Evolutionary conservation across 1,140 invertebrate species (phyloP), one percentile per base, ranked within the genome.

Genomic region (Bombus superbus): DNA sequence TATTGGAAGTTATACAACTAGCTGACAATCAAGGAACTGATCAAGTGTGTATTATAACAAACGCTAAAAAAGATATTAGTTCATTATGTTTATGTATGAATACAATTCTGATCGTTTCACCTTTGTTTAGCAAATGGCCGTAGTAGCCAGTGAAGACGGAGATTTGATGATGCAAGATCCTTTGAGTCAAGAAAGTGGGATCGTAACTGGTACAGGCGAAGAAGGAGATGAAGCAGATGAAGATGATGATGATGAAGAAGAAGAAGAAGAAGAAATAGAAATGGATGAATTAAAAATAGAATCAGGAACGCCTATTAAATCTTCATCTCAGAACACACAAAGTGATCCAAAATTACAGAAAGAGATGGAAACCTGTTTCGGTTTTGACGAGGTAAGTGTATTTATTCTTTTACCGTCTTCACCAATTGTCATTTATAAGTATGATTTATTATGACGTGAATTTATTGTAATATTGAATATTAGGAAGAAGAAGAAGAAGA

Each of bases 281-380:
- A 91, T 93, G 53, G 86, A 91, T 0, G 92, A 94, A 15, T 88
- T 95, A n/a, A 95, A 95, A 89, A 82, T 94, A 18, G 94, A 94
- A 79, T 57, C 88, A 9, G 82, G 80, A 80, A 81, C 90, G 22
- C 81, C 87, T 35, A 74, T 40, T 18, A 93, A 92, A 90, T 78
- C 64, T 66, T 66, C 86, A 4, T 76, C 66, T 80, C 94, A 93
- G 90, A 92, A 83, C 84, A 93, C 86, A 90, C 95, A 92, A 94
- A 95, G 86, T 84, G 95, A 94, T 88, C 93, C 92, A 87, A 96
- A 94, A 95, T 94, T 92, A 87, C 96, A 92, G 35, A 97, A 97
- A 89, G 97, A 98, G 91, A 97, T 98, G 95, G 96, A 97, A 90
- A 98, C 97, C 64, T 98, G 97, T 92, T 98, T 98, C 93, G 98